Base-by-base conservation (phyloP, 1,140 invertebrate genomes). In the Hylaeus anthracinus region DNA sequence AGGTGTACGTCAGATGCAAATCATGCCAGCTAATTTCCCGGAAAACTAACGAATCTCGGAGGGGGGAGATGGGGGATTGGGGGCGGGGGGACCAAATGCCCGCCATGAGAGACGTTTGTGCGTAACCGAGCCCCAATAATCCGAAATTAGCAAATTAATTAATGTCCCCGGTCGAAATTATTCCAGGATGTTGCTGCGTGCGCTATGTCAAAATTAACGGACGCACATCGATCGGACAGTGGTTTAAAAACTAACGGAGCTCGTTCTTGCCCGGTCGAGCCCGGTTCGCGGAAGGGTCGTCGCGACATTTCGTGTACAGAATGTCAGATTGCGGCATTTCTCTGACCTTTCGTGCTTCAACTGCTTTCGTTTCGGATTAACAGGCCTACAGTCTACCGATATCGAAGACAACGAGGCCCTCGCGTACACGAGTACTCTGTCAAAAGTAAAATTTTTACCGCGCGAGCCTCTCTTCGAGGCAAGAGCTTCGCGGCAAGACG, bases 1-100 rank as follows among this genome's bases (percentile, higher is more conserved):
- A 88, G 89, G 89, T 86, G 84, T 82, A 92, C 91, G 92, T 93
- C 92, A 92, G 91, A 93, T 92, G 92, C 92, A 92, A 93, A 92
- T 93, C 91, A 92, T 89, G 88, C 85, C 86, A 85, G 89, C 91
- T 92, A 93, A 93, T 92, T 93, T 92, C 89, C 91, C 90, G 91
- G 90, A 91, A 92, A 92, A 93, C 90, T 92, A 86, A 84, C 81
- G 86, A 86, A 90, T 90, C 76, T 83, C 75, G 55, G 61, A 83
- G 83, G 61, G 61, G 66, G 39, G 66, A 39, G 26, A 4, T 15
- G 71, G 53, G 15, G 5, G 6, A 10, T 6, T 51, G 9, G 51
- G 51, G 37, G 10, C 61, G 12, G 0, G 4, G 12, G 61, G 39
- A 4, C 12, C 65, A 66, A 74, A 85, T 85, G 85, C 82, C 45